Evolutionary conservation across 2,113 vertebrate species (phyloP), one percentile per base, ranked within the genome.

Genomic region (Corydoras maculifer): DNA sequence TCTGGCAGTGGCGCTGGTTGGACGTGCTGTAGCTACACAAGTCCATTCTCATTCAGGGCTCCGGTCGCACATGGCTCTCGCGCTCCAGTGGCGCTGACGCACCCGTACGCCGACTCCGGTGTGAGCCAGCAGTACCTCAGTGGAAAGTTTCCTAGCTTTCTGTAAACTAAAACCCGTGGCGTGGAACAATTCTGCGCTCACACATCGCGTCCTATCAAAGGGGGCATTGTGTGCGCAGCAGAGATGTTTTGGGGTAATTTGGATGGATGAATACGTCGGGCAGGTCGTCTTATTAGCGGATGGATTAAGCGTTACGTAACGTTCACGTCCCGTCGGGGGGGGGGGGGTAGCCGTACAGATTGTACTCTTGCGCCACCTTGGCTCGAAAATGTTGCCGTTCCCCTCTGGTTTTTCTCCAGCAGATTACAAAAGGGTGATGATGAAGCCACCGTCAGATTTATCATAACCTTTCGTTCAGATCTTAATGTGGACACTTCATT

Each of bases 141-240:
- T 68, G 62, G 72, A 68, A 70, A 60, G 11, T 62, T 71, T 75
- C 18, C 35, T 25, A 51, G 43, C 61, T 69, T 60, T 76, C 58
- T 51, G 58, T 68, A n/a, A 69, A 57, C n/a, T 12, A 31, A 11
- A 55, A 35, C 43, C 48, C 30, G 1, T 3, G 6, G 58, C 30
- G 15, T 32, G 11, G 43, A 50, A 66, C 58, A 12, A 62, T 60
- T 55, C 66, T 58, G 72, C 49, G 62, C 43, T 4, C 30, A 4
- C 31, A 25, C 58, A 69, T 49, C 64, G 64, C 43, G 31, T 35
- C 62, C 13, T 25, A 15, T 81, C 79, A 83, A 85, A 80, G 81
- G 78, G 31, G 51, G 71, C 77, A 79, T 82, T 87, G 84, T 85
- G 68, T 49, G 32, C 57, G 58, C 60, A 69, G 67, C 70, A 64